Evolutionary conservation across 2,113 vertebrate genomes (phyloP).

Genomic region (Donacobius atricapilla): DNA sequence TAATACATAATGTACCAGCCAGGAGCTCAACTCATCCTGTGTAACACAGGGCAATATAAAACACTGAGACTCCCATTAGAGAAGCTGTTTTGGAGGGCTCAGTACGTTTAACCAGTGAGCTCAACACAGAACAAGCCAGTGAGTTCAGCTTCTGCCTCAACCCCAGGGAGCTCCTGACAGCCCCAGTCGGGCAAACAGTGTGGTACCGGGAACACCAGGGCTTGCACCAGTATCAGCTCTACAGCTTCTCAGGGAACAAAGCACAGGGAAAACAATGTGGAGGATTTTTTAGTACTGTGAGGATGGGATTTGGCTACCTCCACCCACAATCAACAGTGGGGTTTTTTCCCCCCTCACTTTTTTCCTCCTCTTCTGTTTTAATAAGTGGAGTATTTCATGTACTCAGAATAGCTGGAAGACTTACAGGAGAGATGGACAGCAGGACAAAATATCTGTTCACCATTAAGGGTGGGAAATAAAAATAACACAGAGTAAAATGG

Average conservation of each 20-base stretch:
- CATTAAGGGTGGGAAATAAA: neutral
- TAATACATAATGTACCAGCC: neutral
- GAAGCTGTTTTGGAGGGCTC: neutral
- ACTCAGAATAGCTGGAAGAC: neutral
- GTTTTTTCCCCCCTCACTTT: neutral
- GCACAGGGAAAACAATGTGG: neutral
- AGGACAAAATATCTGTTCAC: neutral
- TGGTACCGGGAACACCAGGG: rapidly evolving
- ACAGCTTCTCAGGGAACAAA: neutral
- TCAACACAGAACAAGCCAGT: neutral
- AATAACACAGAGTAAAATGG: neutral
- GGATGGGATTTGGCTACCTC: neutral
- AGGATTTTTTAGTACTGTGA: neutral
- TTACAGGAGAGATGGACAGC: neutral
- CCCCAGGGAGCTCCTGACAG: rapidly evolving
- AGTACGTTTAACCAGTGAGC: neutral
- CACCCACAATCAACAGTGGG: neutral
- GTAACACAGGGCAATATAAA: neutral
- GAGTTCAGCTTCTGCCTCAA: neutral
- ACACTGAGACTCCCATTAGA: neutral
- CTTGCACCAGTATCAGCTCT: neutral
- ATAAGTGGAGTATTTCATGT: neutral
- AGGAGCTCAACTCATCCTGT: neutral
- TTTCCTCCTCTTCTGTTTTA: neutral
- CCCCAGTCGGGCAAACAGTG: rapidly evolving